Percentiles rank a stretch among this genome's conserved stretches.
Conservation (phyloP, 2,113 vertebrate species). For the human region GRCh38 chr15:98603001-98603500, state of each 20-base stretch:
- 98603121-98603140: not conserved
- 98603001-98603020: not conserved
- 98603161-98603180: not conserved
- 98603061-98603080: not conserved
- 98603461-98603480: too few relatives aligned
- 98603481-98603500: too few relatives aligned
- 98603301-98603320: too few relatives aligned
- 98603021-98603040: not conserved
- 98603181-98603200: not conserved
- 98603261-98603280: too few relatives aligned
- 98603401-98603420: too few relatives aligned
- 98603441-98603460: too few relatives aligned
- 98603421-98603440: too few relatives aligned
- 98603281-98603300: too few relatives aligned
- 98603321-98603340: too few relatives aligned
- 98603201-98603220: not conserved
- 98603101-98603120: not conserved
- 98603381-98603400: too few relatives aligned
- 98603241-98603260: not conserved
- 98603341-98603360: too few relatives aligned
- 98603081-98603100: not conserved
- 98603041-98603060: not conserved
- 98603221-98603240: not conserved
- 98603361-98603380: too few relatives aligned
- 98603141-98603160: not conserved